Conservation (phyloP, 1,140 invertebrate species). For the Acromyrmex heyeri region DNA sequence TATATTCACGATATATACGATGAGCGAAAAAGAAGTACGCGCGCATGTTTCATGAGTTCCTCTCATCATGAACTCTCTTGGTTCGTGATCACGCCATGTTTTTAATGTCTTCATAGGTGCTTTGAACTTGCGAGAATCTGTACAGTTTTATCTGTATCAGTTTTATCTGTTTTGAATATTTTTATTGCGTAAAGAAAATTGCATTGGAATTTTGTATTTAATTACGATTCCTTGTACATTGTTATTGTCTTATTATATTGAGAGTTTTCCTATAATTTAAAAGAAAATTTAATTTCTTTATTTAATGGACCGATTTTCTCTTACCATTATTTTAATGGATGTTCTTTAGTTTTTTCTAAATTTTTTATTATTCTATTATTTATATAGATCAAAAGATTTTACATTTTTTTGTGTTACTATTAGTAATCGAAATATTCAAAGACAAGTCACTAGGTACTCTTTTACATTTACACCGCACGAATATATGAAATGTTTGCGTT, state of each 20-base stretch:
- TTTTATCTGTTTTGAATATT: background rate
- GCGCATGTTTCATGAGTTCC: slow-evolving; percentile 35
- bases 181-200: background rate
- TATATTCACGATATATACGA: background rate
- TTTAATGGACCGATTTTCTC: background rate
- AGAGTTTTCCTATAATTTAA: background rate
- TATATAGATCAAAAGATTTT: background rate
- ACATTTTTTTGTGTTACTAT: background rate
- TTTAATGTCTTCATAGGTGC: slow-evolving; percentile 29
- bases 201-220: background rate
- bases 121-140: background rate
- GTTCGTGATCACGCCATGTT: slow-evolving; percentile 26
- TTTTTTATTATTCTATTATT: background rate
- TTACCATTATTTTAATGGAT: background rate
- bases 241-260: background rate
- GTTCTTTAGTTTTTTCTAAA: background rate
- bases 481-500: background rate
- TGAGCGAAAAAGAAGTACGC: slow-evolving; percentile 34
- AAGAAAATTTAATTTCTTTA: background rate
- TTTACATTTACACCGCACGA: background rate
- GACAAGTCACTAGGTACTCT: background rate
- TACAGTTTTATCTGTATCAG: background rate
- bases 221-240: background rate
- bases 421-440: background rate
- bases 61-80: slow-evolving; percentile 29